Conservation (phyloP, 1,140 invertebrate genomes). For the Frieseomelitta varia region DNA sequence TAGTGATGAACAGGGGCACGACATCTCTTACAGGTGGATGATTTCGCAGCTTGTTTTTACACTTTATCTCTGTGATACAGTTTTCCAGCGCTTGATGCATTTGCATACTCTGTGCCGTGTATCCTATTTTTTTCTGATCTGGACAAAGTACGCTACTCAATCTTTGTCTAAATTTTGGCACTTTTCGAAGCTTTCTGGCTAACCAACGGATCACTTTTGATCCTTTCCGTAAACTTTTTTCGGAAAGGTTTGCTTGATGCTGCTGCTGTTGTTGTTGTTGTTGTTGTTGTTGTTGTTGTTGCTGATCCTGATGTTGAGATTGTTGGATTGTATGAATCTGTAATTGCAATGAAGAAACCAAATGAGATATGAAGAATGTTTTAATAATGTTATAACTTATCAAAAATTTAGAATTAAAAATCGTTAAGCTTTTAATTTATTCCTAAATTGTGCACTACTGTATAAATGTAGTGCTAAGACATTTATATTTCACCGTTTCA, state of each 20-base stretch:
- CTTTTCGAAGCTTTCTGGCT: conserved; percentile 70
- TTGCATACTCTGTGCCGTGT: conserved; percentile 62
- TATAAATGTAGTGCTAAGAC: too few species aligned
- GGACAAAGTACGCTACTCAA: conserved; percentile 78
- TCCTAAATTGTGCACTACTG: background rate
- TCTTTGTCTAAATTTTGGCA: conserved; percentile 76
- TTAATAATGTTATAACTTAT: background rate
- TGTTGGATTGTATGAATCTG: conserved; percentile 12
- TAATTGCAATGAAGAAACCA: background rate
- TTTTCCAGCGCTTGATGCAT: conserved; percentile 73
- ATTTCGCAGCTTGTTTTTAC: conserved; percentile 59
- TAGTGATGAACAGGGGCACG: conserved; percentile 86
- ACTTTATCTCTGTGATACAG: conserved; percentile 67
- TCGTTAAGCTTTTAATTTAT: background rate
- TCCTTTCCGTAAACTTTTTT: conserved; percentile 61
- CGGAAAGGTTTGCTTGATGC: conserved; percentile 30
- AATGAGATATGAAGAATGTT: too few species aligned
- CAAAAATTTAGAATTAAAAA: background rate
- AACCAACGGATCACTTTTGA: conserved; percentile 76
- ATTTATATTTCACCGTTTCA: background rate
- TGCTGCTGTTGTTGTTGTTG: conserved; percentile 12
- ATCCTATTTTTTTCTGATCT: conserved; percentile 71
- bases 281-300: conserved; percentile 18
- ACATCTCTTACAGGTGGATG: conserved; percentile 82
- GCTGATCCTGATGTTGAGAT: conserved; percentile 17